A percentile compares a stretch with the other conserved stretches of the same genome.
Conservation (phyloP, 2,888 invertebrate species). For the Dryocosmus kuriphilus region DNA sequence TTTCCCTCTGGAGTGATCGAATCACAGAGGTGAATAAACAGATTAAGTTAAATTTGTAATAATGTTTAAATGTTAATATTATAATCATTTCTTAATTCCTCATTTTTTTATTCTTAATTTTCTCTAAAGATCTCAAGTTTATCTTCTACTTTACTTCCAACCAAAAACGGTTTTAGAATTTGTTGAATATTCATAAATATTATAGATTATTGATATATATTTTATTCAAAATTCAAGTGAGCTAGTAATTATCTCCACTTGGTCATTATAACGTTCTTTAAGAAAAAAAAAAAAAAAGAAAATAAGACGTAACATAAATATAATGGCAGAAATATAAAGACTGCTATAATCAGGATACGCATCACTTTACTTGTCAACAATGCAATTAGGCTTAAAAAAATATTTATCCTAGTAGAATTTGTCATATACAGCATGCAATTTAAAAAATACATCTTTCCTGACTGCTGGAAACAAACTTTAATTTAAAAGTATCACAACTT, state of each 20-base stretch:
- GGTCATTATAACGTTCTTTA: neutral
- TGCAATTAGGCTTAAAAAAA: neutral
- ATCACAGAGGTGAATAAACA: neutral
- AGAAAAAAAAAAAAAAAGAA: neutral
- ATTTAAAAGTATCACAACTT: neutral
- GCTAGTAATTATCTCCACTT: neutral
- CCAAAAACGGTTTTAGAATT: neutral
- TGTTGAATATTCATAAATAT: slow-evolving; percentile 23
- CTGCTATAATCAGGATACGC: slow-evolving; percentile 27
- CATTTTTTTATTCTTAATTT: neutral
- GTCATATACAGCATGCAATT: slow-evolving; percentile 1
- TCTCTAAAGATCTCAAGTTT: neutral
- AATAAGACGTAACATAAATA: neutral
- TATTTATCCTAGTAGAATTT: neutral
- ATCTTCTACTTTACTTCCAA: neutral
- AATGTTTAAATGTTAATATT: neutral
- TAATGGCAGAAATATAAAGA: slow-evolving; percentile 36
- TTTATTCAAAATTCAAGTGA: slow-evolving; percentile 18
- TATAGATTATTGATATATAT: slow-evolving; percentile 6
- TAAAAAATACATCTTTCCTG: neutral
- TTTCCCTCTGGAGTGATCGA: neutral
- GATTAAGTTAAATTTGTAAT: neutral
- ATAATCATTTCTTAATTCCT: neutral
- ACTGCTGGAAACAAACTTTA: neutral
- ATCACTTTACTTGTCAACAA: slow-evolving; percentile 4